Evolutionary conservation across 2,113 vertebrate species (phyloP).

Genomic region (Sinocyclocheilus grahami): DNA sequence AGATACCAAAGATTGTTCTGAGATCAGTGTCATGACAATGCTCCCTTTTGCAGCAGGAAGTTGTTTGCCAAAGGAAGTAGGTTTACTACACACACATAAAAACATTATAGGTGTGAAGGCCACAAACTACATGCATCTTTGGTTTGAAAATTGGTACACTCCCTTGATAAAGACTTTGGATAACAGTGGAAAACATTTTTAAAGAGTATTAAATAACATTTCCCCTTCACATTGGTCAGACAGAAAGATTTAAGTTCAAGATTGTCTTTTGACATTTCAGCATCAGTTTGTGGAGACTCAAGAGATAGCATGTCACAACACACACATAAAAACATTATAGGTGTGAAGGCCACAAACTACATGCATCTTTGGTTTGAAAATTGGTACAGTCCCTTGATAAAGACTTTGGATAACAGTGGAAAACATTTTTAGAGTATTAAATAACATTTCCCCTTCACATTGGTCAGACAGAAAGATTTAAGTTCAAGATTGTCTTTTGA

Average conservation of each 20-base stretch:
- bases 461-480: background rate
- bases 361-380: too few species aligned
- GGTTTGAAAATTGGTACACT: too few species aligned
- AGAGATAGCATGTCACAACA: background rate
- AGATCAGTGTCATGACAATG: too few species aligned
- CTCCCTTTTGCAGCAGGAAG: too few species aligned
- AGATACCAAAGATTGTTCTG: too few species aligned
- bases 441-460: background rate
- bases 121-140: too few species aligned
- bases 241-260: background rate
- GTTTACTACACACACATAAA: too few species aligned
- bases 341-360: too few species aligned
- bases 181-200: background rate
- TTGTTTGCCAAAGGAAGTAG: too few species aligned
- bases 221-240: background rate
- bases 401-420: background rate
- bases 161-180: background rate
- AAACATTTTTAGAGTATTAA: background rate
- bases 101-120: too few species aligned
- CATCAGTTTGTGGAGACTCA: background rate
- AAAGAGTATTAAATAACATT: background rate
- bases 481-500: background rate
- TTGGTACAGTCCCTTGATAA: too few species aligned
- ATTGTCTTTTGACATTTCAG: background rate
- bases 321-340: too few species aligned